Percentiles rank a stretch among this genome's conserved stretches.
Evolutionary conservation across 2,797 vertebrate genomes (phyloP).

Genomic region (Melanotaenia trifasciata): DNA sequence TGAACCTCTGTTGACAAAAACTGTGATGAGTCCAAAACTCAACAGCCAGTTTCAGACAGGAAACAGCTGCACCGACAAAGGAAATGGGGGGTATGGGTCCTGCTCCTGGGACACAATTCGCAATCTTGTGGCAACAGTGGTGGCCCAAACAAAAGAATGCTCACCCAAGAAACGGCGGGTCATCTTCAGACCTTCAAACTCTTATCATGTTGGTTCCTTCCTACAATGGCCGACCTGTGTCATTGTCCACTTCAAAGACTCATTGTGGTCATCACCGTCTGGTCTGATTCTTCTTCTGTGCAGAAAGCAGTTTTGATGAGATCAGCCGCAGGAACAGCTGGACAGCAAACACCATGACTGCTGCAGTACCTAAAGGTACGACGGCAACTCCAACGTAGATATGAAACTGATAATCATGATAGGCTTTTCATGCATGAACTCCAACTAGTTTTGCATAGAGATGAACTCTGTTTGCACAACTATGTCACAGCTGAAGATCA

Average conservation of each 20-base stretch:
- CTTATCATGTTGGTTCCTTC: conserved; percentile 72
- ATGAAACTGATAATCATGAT: conserved; percentile 9
- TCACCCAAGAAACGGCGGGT: conserved; percentile 71
- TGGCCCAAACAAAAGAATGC: conserved; percentile 75
- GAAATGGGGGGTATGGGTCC: conserved; percentile 75
- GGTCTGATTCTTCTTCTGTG: conserved; percentile 37
- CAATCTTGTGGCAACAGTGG: conserved; percentile 71
- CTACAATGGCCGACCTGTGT: conserved; percentile 32
- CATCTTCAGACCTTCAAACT: conserved; percentile 70
- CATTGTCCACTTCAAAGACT: conserved; percentile 67
- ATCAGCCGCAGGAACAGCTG: conserved; percentile 87
- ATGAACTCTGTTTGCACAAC: not conserved
- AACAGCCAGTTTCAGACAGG: conserved; percentile 84
- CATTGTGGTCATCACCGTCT: conserved; percentile 39
- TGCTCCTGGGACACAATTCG: conserved; percentile 78
- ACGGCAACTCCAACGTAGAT: not conserved
- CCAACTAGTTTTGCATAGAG: conserved; percentile 9
- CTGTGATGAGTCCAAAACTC: conserved; percentile 63
- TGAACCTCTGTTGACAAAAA: conserved; percentile 51
- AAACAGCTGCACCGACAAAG: conserved; percentile 84
- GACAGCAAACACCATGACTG: conserved; percentile 74
- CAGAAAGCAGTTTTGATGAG: conserved; percentile 87
- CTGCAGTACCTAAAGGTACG: conserved; percentile 82
- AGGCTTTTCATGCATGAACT: not conserved
- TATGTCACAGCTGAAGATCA: not conserved